Evolutionary conservation across 2,888 invertebrate species (phyloP).

Genomic region (Aethes cnicana): DNA sequence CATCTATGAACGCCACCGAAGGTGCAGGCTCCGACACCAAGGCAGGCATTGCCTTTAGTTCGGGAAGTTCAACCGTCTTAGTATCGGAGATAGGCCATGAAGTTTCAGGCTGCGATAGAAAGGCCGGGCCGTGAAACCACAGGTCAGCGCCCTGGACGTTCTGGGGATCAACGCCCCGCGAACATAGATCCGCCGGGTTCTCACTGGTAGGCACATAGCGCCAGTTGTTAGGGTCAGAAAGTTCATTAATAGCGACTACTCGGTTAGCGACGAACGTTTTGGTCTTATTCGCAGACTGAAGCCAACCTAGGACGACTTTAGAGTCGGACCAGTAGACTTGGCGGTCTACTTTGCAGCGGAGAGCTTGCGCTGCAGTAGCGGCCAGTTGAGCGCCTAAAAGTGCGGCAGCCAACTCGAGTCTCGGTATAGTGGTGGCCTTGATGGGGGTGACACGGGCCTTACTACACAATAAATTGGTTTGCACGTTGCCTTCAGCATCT

Average conservation of each 20-base stretch:
- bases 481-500: not conserved
- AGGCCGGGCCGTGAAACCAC: not conserved
- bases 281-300: not conserved
- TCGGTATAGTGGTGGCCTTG: not conserved
- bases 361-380: too few relatives aligned
- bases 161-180: not conserved
- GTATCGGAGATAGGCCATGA: conserved; percentile 3
- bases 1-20: conserved; percentile 10
- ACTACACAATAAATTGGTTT: too few relatives aligned
- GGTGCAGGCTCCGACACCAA: not conserved
- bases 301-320: too few relatives aligned
- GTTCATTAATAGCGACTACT: not conserved
- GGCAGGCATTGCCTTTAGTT: not conserved
- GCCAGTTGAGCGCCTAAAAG: too few relatives aligned
- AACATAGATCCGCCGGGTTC: not conserved
- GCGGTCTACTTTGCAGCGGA: too few relatives aligned
- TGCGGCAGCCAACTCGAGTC: not conserved
- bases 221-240: not conserved
- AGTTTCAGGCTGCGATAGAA: not conserved
- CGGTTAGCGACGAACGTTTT: not conserved
- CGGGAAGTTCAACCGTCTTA: not conserved
- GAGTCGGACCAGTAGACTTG: too few relatives aligned
- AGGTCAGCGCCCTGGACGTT: not conserved
- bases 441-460: not conserved
- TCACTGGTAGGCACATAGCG: not conserved